Conservation (phyloP, 2,797 vertebrate genomes). For the Amniataba percoides region DNA sequence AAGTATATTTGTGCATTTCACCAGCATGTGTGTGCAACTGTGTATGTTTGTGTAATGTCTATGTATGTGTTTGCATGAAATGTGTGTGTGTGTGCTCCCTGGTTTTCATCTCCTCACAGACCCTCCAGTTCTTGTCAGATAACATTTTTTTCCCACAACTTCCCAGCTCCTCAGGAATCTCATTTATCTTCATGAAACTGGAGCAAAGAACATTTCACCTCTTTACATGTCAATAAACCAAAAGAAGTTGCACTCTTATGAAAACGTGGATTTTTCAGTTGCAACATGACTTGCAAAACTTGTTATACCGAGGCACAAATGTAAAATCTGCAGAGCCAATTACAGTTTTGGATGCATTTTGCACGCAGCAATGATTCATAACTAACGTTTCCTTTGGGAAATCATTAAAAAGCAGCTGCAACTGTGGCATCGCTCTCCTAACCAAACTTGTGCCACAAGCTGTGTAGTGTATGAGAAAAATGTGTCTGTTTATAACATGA, state of each 20-base stretch:
- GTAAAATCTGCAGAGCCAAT: background rate
- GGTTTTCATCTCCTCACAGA: conserved; percentile 34
- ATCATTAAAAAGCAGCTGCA: conserved; percentile 3
- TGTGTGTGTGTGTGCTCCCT: conserved; percentile 23
- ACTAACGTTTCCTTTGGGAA: conserved; percentile 6
- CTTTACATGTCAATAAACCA: background rate
- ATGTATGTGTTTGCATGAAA: background rate
- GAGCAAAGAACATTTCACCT: conserved; percentile 27
- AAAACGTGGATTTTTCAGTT: background rate
- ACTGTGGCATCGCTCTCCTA: background rate
- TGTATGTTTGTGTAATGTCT: background rate
- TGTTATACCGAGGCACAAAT: background rate
- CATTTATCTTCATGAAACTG: background rate
- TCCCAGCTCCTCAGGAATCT: conserved; percentile 29
- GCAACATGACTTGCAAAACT: background rate
- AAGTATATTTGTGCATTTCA: background rate
- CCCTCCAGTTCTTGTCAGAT: conserved; percentile 36
- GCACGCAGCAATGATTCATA: background rate
- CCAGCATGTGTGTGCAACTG: background rate
- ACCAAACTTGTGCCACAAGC: background rate
- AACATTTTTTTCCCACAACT: conserved; percentile 45
- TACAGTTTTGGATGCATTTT: background rate
- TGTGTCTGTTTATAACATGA: background rate
- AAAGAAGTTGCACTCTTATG: background rate
- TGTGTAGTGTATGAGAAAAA: background rate